A percentile compares a stretch with the other conserved stretches of the same genome.
Conservation (phyloP, 1,140 invertebrate genomes). For the Diploscapter pachys region DNA sequence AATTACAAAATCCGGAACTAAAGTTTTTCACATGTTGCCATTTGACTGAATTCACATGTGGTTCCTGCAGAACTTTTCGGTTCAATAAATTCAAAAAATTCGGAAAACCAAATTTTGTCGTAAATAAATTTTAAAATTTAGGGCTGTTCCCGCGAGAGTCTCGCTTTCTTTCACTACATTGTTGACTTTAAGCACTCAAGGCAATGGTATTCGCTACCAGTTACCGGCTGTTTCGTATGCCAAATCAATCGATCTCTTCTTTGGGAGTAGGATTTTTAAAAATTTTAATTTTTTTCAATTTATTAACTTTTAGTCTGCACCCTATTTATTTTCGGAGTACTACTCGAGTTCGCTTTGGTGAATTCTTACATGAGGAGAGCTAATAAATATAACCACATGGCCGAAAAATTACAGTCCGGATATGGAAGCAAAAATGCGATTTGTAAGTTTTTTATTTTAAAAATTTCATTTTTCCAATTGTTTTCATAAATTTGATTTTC, state of each 20-base stretch:
- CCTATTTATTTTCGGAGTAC: slow-evolving; percentile 87
- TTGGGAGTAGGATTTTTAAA: slow-evolving; percentile 16
- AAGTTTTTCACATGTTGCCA: too few relatives aligned
- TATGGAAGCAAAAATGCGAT: slow-evolving; percentile 11
- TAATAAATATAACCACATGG: slow-evolving; percentile 43
- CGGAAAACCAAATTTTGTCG: too few relatives aligned
- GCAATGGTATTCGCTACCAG: slow-evolving; percentile 88
- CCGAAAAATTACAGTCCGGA: slow-evolving; percentile 27
- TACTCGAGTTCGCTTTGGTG: slow-evolving; percentile 88
- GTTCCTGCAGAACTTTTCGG: too few relatives aligned
- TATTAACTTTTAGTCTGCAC: slow-evolving; percentile 60
- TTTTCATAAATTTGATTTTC: too few relatives aligned
- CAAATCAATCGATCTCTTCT: slow-evolving; percentile 45
- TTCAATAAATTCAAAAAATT: too few relatives aligned
- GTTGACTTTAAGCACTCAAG: slow-evolving; percentile 90
- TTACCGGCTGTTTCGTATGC: slow-evolving; percentile 45
- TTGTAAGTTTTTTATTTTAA: slow-evolving; percentile 15
- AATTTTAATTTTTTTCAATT: background rate
- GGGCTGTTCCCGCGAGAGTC: slow-evolving; percentile 85
- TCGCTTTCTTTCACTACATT: slow-evolving; percentile 89
- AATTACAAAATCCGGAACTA: too few relatives aligned
- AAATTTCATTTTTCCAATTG: background rate
- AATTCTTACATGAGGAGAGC: slow-evolving; percentile 64
- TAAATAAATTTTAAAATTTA: too few relatives aligned
- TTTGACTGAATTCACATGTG: too few relatives aligned